Conservation (phyloP, 2,888 invertebrate genomes). For the Herminia tarsipennalis region DNA sequence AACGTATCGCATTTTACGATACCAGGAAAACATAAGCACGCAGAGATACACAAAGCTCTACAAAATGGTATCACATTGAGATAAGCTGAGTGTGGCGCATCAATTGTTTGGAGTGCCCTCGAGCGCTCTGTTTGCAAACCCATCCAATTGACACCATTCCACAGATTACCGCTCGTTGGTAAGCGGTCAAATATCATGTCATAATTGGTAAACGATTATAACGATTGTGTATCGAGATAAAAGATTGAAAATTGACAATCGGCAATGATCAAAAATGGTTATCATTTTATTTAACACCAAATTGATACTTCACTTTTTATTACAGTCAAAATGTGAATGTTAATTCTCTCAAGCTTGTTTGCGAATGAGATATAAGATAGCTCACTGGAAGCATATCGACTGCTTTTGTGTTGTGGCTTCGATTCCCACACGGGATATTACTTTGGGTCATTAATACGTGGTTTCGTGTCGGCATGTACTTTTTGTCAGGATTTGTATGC, state of each 20-base stretch:
- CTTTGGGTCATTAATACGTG: too few species aligned
- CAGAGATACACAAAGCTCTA: constrained; percentile 11
- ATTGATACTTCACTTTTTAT: too few species aligned
- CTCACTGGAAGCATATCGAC: too few species aligned
- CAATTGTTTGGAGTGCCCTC: constrained; percentile 44
- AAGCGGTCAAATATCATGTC: constrained; percentile 6
- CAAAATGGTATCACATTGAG: constrained; percentile 29
- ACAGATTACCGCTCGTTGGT: constrained; percentile 27
- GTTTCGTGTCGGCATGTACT: too few species aligned
- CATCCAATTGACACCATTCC: constrained; percentile 31
- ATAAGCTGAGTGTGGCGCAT: constrained; percentile 37
- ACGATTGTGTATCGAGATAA: not conserved
- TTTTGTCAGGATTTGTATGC: too few species aligned
- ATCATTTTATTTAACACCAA: too few species aligned
- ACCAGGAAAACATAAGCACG: constrained; percentile 28
- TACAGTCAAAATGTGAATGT: too few species aligned
- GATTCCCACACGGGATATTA: too few species aligned
- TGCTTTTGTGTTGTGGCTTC: too few species aligned
- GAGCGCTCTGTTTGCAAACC: constrained; percentile 32
- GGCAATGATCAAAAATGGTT: not conserved
- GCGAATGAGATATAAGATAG: too few species aligned
- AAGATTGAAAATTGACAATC: not conserved
- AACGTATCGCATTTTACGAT: not conserved
- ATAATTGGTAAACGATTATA: constrained; percentile 8
- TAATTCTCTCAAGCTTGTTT: too few species aligned